These are phyloP conservation scores for Sebastes miniatus DNA, from an alignment of 2,797 vertebrate species.

Conservation along the genomic window DNA sequence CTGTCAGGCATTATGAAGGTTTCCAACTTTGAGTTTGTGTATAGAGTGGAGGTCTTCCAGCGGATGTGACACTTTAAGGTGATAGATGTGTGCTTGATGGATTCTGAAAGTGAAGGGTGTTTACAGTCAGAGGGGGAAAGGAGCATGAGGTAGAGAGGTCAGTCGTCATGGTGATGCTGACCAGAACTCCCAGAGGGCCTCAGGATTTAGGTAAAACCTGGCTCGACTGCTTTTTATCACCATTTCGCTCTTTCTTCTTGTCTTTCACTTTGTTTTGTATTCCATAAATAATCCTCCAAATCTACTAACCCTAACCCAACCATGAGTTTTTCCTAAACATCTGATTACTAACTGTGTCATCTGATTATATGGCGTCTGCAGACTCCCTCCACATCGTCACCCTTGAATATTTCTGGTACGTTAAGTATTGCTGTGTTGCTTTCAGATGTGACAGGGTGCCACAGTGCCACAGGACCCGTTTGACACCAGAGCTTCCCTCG, in stretches of 20 bases:
- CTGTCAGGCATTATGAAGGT: slow-evolving; percentile 22
- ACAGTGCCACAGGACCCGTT: slow-evolving; percentile 40
- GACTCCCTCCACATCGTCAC: neutral
- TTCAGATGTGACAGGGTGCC: slow-evolving; percentile 43
- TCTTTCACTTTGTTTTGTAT: neutral
- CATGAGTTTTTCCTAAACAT: neutral
- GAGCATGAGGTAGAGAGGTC: slow-evolving; percentile 64
- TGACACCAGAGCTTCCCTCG: slow-evolving; percentile 22
- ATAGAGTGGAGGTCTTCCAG: slow-evolving; percentile 57
- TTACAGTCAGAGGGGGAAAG: slow-evolving; percentile 65
- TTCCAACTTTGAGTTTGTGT: slow-evolving; percentile 50
- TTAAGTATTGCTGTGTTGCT: slow-evolving; percentile 4
- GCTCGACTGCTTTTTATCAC: slow-evolving; percentile 55
- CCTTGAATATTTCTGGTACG: slow-evolving; percentile 23
- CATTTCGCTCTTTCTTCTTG: neutral
- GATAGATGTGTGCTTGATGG: slow-evolving; percentile 60
- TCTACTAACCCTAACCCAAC: neutral
- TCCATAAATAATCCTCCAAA: neutral
- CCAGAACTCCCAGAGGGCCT: slow-evolving; percentile 61
- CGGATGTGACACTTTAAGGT: slow-evolving; percentile 56
- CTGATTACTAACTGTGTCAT: neutral
- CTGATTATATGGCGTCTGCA: neutral
- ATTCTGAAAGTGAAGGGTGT: slow-evolving; percentile 70
- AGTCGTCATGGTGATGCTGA: slow-evolving; percentile 72
- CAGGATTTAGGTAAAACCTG: slow-evolving; percentile 53